Evolutionary conservation across 2,113 vertebrate species (phyloP).

Genomic region (Corapipo altera): DNA sequence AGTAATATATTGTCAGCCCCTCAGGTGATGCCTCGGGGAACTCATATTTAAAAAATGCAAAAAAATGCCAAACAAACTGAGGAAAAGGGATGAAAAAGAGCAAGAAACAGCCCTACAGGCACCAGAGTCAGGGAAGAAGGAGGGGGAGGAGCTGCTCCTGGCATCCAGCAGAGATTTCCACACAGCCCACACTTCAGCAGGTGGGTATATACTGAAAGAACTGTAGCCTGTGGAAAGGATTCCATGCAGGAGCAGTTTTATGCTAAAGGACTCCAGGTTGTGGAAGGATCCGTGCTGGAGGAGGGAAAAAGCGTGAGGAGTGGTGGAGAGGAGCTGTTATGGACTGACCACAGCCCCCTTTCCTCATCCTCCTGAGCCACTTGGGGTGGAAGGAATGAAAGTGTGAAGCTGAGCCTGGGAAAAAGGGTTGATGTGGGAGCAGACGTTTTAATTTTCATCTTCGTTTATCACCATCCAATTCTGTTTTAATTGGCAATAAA

Average conservation of each 20-base stretch:
- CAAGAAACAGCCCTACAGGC: too few relatives aligned
- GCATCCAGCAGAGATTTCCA: accelerated
- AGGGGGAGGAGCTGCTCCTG: background rate
- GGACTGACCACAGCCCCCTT: background rate
- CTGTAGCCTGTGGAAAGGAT: too few relatives aligned
- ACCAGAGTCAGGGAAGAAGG: too few relatives aligned
- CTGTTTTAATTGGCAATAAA: background rate
- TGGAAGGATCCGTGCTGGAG: background rate
- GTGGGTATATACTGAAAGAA: background rate
- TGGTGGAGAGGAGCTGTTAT: accelerated
- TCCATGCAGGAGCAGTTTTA: accelerated
- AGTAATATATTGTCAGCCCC: background rate
- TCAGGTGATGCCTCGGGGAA: accelerated
- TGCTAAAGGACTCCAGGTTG: background rate
- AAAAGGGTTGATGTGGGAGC: background rate
- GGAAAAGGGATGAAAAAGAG: accelerated
- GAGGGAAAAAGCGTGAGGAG: background rate
- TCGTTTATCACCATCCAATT: background rate
- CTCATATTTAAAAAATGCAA: background rate
- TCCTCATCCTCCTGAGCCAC: accelerated
- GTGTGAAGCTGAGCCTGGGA: background rate
- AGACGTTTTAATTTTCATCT: background rate
- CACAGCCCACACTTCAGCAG: accelerated
- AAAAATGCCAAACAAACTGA: background rate
- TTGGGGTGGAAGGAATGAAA: background rate